These are phyloP conservation scores for Eospalax fontanierii DNA, from an alignment of 2,797 vertebrate species.

Conservation along the genomic window DNA sequence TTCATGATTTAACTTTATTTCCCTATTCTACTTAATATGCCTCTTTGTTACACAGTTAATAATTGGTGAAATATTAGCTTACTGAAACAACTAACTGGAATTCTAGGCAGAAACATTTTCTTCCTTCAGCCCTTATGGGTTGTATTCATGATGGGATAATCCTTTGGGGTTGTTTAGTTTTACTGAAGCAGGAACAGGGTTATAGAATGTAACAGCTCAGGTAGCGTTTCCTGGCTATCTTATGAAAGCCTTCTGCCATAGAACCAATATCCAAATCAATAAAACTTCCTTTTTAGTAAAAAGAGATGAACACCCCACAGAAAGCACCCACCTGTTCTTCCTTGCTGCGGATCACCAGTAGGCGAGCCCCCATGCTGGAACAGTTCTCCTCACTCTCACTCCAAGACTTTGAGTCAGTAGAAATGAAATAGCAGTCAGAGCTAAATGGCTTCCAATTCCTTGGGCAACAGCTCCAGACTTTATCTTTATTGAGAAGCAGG, in stretches of 20 bases:
- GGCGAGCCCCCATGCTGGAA: slow-evolving; percentile 10
- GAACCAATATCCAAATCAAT: fast-evolving
- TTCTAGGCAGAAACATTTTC: slow-evolving; percentile 18
- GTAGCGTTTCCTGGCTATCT: neutral
- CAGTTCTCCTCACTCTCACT: slow-evolving; percentile 46
- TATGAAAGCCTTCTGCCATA: neutral
- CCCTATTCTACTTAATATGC: neutral
- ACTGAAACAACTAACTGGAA: neutral
- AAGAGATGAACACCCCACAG: slow-evolving; percentile 31
- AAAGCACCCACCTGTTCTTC: neutral
- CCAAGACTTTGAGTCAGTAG: neutral
- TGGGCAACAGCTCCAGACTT: slow-evolving; percentile 77
- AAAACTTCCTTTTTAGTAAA: neutral
- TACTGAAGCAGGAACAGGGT: neutral
- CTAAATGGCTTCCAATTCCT: slow-evolving; percentile 33
- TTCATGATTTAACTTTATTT: slow-evolving; percentile 9
- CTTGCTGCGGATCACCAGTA: slow-evolving; percentile 69
- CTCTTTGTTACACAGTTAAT: neutral
- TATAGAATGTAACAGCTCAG: neutral
- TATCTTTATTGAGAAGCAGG: slow-evolving; percentile 24
- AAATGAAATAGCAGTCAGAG: slow-evolving; percentile 68
- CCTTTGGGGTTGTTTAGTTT: neutral
- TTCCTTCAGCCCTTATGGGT: neutral
- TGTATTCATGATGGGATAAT: neutral
- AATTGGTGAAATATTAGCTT: neutral